Evolutionary conservation across 2,888 invertebrate species (phyloP), one percentile per base, ranked within the genome.

Genomic region (Epistrophella euchroma): DNA sequence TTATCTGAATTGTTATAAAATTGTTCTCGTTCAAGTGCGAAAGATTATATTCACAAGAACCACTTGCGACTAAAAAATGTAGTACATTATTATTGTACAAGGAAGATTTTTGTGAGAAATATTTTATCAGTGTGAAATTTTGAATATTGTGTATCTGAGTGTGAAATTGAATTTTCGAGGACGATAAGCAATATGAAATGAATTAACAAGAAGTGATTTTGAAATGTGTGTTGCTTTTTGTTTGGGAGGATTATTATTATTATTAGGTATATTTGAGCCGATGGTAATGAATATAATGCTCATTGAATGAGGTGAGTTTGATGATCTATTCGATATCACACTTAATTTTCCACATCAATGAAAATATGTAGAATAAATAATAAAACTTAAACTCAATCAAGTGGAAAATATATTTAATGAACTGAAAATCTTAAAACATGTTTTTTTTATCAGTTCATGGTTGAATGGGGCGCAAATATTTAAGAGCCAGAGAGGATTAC

Each of bases 111-210:
- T 47, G 66, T 3, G 47, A 66, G 47, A 47, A 32, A 35, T 35
- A 47, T 66, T 66, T 28, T 45, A 64, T 64, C 28, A 17, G 64
- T 28, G 45, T 28, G 40, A 83, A 64, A 70, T 56, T 47, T 66
- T 19, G 50, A 66, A 81, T 47, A 11, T 19, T 76, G 76, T 81
- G 37, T 17, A 81, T 28, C 9, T 76, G 43, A 66, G 40, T 81
- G 81, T 76, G 56, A 81, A 81, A 81, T 80, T 75, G 60, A 70
- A 71, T 75, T 70, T 81, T 75, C 75, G 75, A 80, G 80, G 62
- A 47, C 43, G 62, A 35, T 75, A 58, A 50, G 64, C 81, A 76
- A 66, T 47, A 47, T 47, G 11, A 19, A 28, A 66, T 47, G 32
- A 47, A 35, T 66, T 47, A 47, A 66, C 62, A 66, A 25, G 32